Evolutionary conservation across 1,140 invertebrate genomes (phyloP), one percentile per base, ranked within the genome.

Genomic region (Drosophila fuyamai): DNA sequence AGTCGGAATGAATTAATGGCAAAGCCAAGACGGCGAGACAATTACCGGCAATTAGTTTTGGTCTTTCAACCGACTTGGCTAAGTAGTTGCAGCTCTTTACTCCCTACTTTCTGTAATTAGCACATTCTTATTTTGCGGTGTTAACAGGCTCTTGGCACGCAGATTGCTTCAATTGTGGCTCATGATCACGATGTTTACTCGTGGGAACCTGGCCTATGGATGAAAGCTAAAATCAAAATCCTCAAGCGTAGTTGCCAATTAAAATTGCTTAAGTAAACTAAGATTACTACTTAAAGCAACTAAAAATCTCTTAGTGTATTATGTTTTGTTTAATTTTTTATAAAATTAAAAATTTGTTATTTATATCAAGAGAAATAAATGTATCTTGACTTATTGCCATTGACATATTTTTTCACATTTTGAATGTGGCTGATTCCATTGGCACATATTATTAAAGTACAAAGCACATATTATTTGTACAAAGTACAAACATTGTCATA

Each of bases 21-120:
- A 68, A 29, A 47, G 54, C 50, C 53, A 43, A 48, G 61, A 68
- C 54, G 53, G 59, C 67, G 62, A 74, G 38, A 53, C 63, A 70
- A 81, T 85, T 81, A 75, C 68, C 56, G 55, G 62, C 78, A 85
- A 85, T 85, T 85, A 88, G 80, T 67, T 78, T 38, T 23, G 68
- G 51, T 71, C 65, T 71, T 53, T 35, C 65, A 41, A 29, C 53
- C 23, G 51, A 41, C 48, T 60, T 12, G 58, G 29, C 66, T 74
- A 77, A 77, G 77, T 73, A 76, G 65, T 53, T 36, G 41, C 57
- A 48, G 16, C 63, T 66, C 50, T 50, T 48, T 12, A 16, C 74
- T 66, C 35, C 32, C 41, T 55, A 46, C 58, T 41, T 68, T 61
- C 50, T 60, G 59, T 82, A 86, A 88, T 86, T 79, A 86, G 76